Conservation (phyloP, 35 echinoderm and acorn worm species). For the Ophiothrix spiculata region DNA sequence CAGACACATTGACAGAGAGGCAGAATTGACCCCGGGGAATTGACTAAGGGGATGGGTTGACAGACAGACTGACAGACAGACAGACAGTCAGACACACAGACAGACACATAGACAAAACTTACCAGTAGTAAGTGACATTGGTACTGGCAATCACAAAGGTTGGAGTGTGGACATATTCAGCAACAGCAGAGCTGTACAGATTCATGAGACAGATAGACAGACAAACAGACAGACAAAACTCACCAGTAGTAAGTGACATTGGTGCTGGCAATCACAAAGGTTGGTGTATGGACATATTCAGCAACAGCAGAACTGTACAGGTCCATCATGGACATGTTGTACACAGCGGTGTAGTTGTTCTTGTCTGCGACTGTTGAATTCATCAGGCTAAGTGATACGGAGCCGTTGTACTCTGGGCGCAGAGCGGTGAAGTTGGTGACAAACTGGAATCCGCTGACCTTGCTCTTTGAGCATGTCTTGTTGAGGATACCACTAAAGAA, state of each 20-base stretch:
- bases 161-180: too few relatives aligned
- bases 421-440: slow-evolving; percentile 70
- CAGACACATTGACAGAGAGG: too few relatives aligned
- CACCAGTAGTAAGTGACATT: slow-evolving; percentile 94
- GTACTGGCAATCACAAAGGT: too few relatives aligned
- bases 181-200: too few relatives aligned
- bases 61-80: too few relatives aligned
- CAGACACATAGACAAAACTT: too few relatives aligned
- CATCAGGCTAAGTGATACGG: slow-evolving; percentile 56
- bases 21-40: too few relatives aligned
- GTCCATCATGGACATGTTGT: slow-evolving; percentile 69
- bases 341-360: slow-evolving; percentile 75
- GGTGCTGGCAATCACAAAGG: slow-evolving; percentile 60
- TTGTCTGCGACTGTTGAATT: slow-evolving; percentile 31
- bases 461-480: slow-evolving; percentile 30
- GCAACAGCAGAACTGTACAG: slow-evolving; percentile 60
- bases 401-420: slow-evolving; percentile 56
- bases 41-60: too few relatives aligned
- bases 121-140: too few relatives aligned
- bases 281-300: slow-evolving; percentile 42
- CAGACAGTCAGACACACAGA: too few relatives aligned
- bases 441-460: slow-evolving; percentile 33
- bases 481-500: slow-evolving; percentile 79
- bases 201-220: too few relatives aligned
- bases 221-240: too few relatives aligned